Evolutionary conservation across 2,888 invertebrate species (phyloP).

Genomic region (Ornithoptera alexandrae): DNA sequence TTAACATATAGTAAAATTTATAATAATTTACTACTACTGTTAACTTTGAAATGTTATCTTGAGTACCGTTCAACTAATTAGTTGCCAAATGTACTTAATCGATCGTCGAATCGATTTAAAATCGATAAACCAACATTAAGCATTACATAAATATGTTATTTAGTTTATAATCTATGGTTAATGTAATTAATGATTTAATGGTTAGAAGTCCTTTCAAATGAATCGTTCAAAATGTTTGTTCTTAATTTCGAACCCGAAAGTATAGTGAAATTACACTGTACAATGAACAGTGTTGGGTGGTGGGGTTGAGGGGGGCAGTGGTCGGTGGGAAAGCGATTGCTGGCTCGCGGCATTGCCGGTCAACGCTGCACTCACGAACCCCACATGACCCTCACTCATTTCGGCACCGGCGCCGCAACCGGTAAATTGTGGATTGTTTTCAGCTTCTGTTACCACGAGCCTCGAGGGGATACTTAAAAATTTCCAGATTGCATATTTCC

Average conservation of each 20-base stretch:
- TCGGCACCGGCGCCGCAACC: conserved; percentile 64
- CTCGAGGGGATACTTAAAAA: conserved; percentile 41
- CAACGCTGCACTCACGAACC: conserved; percentile 71
- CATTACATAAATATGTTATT: conserved; percentile 6
- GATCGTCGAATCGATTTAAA: background rate
- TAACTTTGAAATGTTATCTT: background rate
- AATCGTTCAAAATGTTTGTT: background rate
- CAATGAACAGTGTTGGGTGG: background rate
- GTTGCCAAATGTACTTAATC: background rate
- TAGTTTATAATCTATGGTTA: background rate
- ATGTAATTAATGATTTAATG: background rate
- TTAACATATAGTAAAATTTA: background rate
- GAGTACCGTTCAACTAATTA: conserved; percentile 23
- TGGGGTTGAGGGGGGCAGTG: conserved; percentile 23
- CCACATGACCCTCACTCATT: conserved; percentile 61
- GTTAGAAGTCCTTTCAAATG: background rate
- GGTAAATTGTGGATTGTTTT: conserved; percentile 72
- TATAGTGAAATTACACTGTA: background rate
- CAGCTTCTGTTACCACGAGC: conserved; percentile 71
- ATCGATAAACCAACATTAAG: background rate
- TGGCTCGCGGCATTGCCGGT: conserved; percentile 75
- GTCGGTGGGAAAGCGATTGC: conserved; percentile 67
- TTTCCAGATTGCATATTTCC: conserved; percentile 53
- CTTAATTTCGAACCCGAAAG: background rate
- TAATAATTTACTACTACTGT: background rate